Evolutionary conservation across 2,797 vertebrate genomes (phyloP).

Genomic region (Sebastes vulpes): DNA sequence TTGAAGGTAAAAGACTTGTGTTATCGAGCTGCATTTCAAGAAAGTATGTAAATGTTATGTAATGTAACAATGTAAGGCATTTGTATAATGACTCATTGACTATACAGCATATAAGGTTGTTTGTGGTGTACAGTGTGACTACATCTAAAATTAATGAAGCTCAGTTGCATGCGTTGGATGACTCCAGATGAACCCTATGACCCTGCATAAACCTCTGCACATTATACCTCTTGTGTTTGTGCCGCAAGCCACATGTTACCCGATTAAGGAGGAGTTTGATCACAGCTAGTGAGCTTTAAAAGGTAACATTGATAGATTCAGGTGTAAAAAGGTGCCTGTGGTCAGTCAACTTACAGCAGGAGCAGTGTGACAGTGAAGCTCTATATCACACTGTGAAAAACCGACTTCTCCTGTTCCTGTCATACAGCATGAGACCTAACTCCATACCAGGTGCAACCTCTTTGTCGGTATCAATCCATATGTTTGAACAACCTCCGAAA

Average conservation of each 20-base stretch:
- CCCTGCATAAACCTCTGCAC: neutral
- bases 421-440: constrained; percentile 53
- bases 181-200: constrained; percentile 3
- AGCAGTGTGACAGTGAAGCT: neutral
- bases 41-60: too few relatives aligned
- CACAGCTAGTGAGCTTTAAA: neutral
- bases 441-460: constrained; percentile 43
- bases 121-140: neutral
- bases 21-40: neutral
- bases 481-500: constrained; percentile 61
- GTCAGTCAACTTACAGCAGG: neutral
- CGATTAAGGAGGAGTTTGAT: neutral
- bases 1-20: neutral
- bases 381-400: neutral
- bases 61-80: too few relatives aligned
- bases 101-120: too few relatives aligned
- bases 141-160: neutral
- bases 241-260: neutral
- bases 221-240: neutral
- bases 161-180: neutral
- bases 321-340: neutral
- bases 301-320: neutral
- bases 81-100: neutral
- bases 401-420: constrained; percentile 59
- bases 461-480: constrained; percentile 63